Base-by-base conservation (phyloP, 2,888 invertebrate species). In the Octodonta nipae region DNA sequence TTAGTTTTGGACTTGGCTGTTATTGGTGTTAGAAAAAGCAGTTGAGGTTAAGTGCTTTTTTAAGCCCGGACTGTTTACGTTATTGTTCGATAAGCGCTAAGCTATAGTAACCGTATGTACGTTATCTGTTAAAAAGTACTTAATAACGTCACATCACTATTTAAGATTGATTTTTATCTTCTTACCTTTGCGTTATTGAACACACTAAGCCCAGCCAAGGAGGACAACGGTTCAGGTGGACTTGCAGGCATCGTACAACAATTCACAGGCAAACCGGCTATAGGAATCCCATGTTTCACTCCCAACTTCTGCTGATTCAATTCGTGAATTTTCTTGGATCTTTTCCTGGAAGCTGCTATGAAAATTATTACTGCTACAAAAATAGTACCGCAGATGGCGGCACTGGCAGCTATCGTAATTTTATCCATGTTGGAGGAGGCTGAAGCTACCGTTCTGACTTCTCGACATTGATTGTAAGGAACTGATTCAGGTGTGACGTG, bases 351-450 rank as follows among this genome's bases (percentile, higher is more conserved):
- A 13, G 88, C 87, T 28, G 86, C 85, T 32, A 89, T 79, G 60
- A 91, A 88, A 44, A 89, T 78, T 24, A 89, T 78, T 35, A 89
- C 86, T 1, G 88, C 89, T 27, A 88, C 76, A 36, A 89, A 81
- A 48, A 91, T 87, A 25, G 88, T 88, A 25, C 84, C 86, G 60
- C 89, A 89, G 54, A 91, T 89, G 35, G 88, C 88, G 12, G 88
- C 88, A 54, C 87, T 86, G 3, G 88, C 88, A 13, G 85, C 88
- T 52, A 91, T 91, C 32, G 91, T 89, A 53, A 91, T 87, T 63
- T 88, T 89, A 65, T 91, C 91, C 84, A 89, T 87, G 64, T 87
- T 85, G 34, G 85, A 82, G 32, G 84, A 78, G 28, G 82, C 78
- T 11, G 84, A 77, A 28, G 79, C 74, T 28, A 82, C 82, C 2